Evolutionary conservation across 2,888 invertebrate genomes (phyloP), one percentile per base, ranked within the genome.

Genomic region (Hetaerina titia): DNA sequence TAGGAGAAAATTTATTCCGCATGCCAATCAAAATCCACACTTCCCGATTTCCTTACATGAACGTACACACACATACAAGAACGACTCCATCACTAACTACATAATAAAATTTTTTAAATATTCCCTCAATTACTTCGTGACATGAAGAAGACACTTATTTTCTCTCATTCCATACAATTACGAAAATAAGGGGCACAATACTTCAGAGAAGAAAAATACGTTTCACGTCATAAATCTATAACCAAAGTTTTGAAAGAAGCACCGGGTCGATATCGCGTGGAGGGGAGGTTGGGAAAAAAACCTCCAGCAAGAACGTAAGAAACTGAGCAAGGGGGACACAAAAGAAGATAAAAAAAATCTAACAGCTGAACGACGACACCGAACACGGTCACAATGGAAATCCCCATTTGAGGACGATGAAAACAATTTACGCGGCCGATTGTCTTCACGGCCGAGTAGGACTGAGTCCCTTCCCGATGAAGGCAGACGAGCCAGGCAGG

Each of bases 301-400:
- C 5, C 69, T 17, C 69, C 45, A 45, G 69, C 69, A 6, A 69
- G n/a, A 5, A 69, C 6, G 60, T 11, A 60, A 17, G 60, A 69
- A 64, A 64, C 64, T 19, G 9, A n/a, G n/a, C 22, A 19, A 22
- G 69, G n/a, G 2, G 5, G 45, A 45, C 45, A 45, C 45, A 45
- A 45, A 45, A 45, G 69, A 6, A 5, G 69, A n/a, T 8, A 22
- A 7, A 69, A 7, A 69, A n/a, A n/a, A 22, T 9, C n/a, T 69
- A n/a, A 69, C 69, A 69, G n/a, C n/a, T n/a, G 69, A 69, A 69
- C 69, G 69, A 69, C 69, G 69, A 19, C 69, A n/a, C 22, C 69
- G 69, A 69, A 69, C 69, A n/a, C 69, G 69, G n/a, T 19, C 69
- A 69, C 69, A 69, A 69, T 69, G 69, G 69, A 69, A 69, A 69